Conservation (phyloP, 2,113 vertebrate genomes). For the Ceuthmochares aereus region DNA sequence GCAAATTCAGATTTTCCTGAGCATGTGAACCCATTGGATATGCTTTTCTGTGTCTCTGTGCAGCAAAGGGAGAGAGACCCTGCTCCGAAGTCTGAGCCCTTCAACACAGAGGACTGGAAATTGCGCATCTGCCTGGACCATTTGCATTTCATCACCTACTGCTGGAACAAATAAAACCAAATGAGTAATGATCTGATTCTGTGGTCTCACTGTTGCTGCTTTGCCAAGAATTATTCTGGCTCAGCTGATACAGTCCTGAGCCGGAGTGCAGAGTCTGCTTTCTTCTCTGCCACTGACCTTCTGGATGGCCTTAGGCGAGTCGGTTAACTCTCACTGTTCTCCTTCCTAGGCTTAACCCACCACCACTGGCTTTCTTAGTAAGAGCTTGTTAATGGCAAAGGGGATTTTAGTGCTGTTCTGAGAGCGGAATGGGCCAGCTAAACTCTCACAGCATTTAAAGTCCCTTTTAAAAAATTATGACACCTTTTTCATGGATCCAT, state of each 20-base stretch:
- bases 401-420: background rate
- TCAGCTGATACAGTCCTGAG: background rate
- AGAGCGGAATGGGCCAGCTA: background rate
- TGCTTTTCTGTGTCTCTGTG: background rate
- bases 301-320: background rate
- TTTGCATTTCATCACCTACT: conserved; percentile 61
- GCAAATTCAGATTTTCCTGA: background rate
- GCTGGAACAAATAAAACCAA: conserved; percentile 54
- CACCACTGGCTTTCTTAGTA: background rate
- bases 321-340: background rate
- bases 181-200: conserved; percentile 42
- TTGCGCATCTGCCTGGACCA: conserved; percentile 15
- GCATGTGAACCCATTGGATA: background rate
- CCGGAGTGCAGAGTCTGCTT: background rate
- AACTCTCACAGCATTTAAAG: background rate
- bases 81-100: background rate
- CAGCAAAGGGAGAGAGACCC: background rate
- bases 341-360: background rate
- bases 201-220: background rate
- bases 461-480: background rate
- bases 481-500: accelerated
- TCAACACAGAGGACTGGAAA: conserved; percentile 16
- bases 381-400: background rate
- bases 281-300: conserved; percentile 36
- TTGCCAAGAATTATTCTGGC: conserved; percentile 46